phyloP scores from a whole-genome alignment of 1,140 invertebrate species.

The Charaxes varanes region DNA sequence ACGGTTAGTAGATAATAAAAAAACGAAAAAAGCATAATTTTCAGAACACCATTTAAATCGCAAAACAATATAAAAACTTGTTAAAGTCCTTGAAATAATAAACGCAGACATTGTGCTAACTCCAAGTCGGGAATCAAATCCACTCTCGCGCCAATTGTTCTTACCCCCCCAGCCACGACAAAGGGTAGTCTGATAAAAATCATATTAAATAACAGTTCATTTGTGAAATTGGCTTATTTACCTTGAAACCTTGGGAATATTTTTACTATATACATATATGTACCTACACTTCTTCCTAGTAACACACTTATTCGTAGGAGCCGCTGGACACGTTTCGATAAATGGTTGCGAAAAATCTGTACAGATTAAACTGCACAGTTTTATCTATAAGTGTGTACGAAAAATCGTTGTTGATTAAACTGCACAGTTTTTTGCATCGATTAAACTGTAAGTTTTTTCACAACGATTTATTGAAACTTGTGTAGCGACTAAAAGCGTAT shows the following conservation, averaged over 20 bases:
- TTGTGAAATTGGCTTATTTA: constrained; percentile 33
- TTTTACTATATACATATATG: constrained; percentile 2
- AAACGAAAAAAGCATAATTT: no score
- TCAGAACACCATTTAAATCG: constrained; percentile 34
- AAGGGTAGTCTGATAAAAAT: constrained; percentile 57
- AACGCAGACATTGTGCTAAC: constrained; percentile 47
- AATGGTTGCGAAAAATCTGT: no score
- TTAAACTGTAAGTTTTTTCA: no score
- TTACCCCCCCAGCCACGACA: constrained; percentile 40
- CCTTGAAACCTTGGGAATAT: constrained; percentile 17
- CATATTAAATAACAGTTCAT: constrained; percentile 34
- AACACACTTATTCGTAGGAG: no score
- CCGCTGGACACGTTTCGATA: no score
- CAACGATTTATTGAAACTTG: no score
- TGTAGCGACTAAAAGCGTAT: no score
- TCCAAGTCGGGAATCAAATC: constrained; percentile 34
- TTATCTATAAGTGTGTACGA: no score
- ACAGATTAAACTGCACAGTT: no score
- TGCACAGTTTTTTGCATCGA: no score
- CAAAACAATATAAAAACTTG: constrained; percentile 44
- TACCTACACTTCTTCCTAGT: neutral
- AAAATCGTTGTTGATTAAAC: no score
- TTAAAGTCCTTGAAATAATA: constrained; percentile 57
- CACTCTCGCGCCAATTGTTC: constrained; percentile 45
- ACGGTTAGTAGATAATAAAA: neutral